Percentiles rank a stretch among this genome's conserved stretches.
These are phyloP conservation scores for Chromobotia macracanthus DNA, from an alignment of 2,797 vertebrate species.

Conservation along the genomic window DNA sequence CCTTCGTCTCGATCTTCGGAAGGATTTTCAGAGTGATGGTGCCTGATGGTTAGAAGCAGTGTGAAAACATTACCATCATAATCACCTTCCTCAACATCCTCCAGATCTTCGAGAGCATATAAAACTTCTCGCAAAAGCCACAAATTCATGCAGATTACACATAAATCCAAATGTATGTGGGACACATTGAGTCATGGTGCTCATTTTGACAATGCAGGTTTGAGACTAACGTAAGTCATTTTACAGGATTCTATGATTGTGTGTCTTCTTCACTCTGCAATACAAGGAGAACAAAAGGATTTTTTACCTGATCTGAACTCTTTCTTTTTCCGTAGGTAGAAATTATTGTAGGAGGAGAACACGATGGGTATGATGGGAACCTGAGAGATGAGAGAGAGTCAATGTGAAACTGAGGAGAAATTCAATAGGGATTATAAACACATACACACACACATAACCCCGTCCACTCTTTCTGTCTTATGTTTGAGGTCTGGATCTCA, in stretches of 20 bases:
- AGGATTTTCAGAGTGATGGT: constrained; percentile 87
- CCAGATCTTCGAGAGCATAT: not conserved
- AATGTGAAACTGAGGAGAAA: not conserved
- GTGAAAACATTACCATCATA: not conserved
- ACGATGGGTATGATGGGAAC: constrained; percentile 92
- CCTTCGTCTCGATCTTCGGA: constrained; percentile 87
- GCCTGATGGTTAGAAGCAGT: constrained; percentile 69
- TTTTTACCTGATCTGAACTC: constrained; percentile 92
- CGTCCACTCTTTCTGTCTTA: not conserved
- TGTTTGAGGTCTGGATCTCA: not conserved
- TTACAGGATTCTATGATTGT: too few relatives aligned
- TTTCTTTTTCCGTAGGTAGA: constrained; percentile 87
- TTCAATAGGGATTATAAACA: constrained; percentile 19
- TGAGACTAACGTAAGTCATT: too few relatives aligned
- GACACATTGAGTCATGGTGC: too few relatives aligned
- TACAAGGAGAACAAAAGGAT: too few relatives aligned
- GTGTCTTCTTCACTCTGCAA: too few relatives aligned
- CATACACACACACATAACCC: not conserved
- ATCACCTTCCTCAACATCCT: not conserved
- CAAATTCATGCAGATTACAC: too few relatives aligned
- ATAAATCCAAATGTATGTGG: too few relatives aligned
- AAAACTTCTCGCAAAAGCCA: not conserved
- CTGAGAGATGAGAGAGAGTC: constrained; percentile 65
- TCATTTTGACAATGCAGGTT: too few relatives aligned
- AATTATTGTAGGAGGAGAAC: constrained; percentile 90